phyloP scores from a whole-genome alignment of 2,888 invertebrate species.

The Eupsilia transversa region DNA sequence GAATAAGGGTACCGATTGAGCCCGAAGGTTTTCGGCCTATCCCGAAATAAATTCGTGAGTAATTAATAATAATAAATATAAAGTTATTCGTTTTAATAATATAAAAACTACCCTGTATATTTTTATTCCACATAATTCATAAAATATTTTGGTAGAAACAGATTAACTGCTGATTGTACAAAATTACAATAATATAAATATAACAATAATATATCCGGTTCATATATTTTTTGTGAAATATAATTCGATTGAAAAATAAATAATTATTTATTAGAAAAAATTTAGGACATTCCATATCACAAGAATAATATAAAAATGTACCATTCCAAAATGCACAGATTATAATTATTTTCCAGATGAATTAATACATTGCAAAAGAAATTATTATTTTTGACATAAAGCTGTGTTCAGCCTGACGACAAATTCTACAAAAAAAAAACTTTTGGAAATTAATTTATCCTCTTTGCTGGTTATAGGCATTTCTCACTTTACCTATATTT shows the following conservation, averaged over 20 bases:
- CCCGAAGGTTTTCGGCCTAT: too few relatives aligned
- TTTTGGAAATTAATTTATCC: background rate
- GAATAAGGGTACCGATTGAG: background rate
- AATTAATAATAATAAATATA: background rate
- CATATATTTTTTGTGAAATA: conserved; percentile 50
- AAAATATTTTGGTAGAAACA: conserved; percentile 21
- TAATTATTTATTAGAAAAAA: conserved; percentile 36
- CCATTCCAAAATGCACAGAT: conserved; percentile 47
- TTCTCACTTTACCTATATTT: background rate
- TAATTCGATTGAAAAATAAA: conserved; percentile 28
- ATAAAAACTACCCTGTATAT: background rate
- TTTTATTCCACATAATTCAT: background rate
- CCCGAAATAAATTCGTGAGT: background rate
- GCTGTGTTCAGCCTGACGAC: conserved; percentile 38
- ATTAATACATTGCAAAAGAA: conserved; percentile 32
- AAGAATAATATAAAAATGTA: background rate
- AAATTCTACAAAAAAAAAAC: background rate
- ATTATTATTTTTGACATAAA: conserved; percentile 46
- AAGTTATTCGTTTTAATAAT: background rate
- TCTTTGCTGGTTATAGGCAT: background rate
- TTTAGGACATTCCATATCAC: conserved; percentile 57
- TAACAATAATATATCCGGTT: conserved; percentile 35
- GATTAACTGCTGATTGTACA: conserved; percentile 36
- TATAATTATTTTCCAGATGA: conserved; percentile 25
- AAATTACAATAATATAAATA: conserved; percentile 47